Evolutionary conservation across 2,888 invertebrate species (phyloP), one percentile per base, ranked within the genome.

Genomic region (Oxycera nigricornis): DNA sequence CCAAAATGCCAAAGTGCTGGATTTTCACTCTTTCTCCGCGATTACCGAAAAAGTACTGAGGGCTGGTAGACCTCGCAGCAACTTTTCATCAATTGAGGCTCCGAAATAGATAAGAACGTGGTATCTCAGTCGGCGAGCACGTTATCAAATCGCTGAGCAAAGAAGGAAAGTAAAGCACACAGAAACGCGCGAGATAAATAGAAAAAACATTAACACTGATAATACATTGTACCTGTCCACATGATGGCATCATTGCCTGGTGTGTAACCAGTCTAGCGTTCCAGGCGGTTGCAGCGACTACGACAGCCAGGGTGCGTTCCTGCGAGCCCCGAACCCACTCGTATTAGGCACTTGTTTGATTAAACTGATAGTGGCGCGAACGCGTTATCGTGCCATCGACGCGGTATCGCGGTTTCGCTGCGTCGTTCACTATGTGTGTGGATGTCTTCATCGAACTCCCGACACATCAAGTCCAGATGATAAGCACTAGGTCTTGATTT

Each of bases 191-290:
- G 70, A 52, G 68, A 50, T 55, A 65, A 74, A 62, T 41, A 72
- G 50, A 55, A 72, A 76, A 46, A 72, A 59, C 68, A 73, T 76
- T 65, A 76, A 74, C 72, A 76, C 59, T 67, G 76, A 76, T 76
- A 76, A 76, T 41, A 55, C 59, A 14, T 72, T 74, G 76, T 76
- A 76, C 76, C 76, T 76, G 76, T 76, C 72, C 76, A 61, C 76
- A 76, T 76, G 11, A 57, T 65, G 24, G 65, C 65, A 65, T 39
- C 65, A 30, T 65, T 24, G 7, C 65, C 22, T 65, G 26, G 11
- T 41, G 65, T 39, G 11, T n/a, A 59, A 9, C 6, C 61, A 17
- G 35, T n/a, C 30, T n/a, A 9, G 22, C 11, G 55, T 24, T 46
- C n/a, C 46, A 31, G 14, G 17, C 17, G 61, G 31, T 9, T 14